Conservation (phyloP, 2,113 vertebrate genomes). For the Pimephales promelas region DNA sequence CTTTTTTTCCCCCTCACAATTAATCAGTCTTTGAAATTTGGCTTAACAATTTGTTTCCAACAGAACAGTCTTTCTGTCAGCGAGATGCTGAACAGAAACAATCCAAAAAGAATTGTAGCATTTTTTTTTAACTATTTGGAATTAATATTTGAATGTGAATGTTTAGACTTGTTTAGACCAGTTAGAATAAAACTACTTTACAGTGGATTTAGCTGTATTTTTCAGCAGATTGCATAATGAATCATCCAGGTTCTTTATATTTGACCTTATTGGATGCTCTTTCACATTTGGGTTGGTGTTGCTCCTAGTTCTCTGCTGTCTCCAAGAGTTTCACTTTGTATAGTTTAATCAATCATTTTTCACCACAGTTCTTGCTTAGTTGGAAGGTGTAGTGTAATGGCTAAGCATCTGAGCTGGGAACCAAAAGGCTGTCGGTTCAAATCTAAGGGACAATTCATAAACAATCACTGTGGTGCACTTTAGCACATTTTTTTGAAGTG, state of each 20-base stretch:
- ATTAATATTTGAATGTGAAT: background rate
- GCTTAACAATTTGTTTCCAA: background rate
- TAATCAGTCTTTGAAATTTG: background rate
- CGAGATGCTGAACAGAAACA: background rate
- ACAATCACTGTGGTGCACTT: background rate
- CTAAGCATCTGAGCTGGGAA: background rate
- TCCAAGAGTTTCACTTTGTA: background rate
- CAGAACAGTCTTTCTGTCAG: background rate
- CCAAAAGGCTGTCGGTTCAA: background rate
- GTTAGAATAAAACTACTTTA: background rate
- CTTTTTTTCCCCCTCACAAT: background rate
- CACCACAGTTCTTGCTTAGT: background rate
- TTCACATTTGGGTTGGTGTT: conserved; percentile 1
- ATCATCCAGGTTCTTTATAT: background rate
- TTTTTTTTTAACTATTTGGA: background rate
- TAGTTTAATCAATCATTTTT: background rate
- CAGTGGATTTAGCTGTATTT: background rate
- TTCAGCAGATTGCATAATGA: background rate
- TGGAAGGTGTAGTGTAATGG: background rate
- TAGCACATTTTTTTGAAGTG: background rate
- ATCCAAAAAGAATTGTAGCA: background rate
- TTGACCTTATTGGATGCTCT: background rate
- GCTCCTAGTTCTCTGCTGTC: background rate
- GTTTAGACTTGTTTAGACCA: background rate
- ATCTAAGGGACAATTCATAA: background rate